Evolutionary conservation across 30 jellyfish, hydroid and myxozoan genomes (phyloP).

Genomic region (Hydra vulgaris): DNA sequence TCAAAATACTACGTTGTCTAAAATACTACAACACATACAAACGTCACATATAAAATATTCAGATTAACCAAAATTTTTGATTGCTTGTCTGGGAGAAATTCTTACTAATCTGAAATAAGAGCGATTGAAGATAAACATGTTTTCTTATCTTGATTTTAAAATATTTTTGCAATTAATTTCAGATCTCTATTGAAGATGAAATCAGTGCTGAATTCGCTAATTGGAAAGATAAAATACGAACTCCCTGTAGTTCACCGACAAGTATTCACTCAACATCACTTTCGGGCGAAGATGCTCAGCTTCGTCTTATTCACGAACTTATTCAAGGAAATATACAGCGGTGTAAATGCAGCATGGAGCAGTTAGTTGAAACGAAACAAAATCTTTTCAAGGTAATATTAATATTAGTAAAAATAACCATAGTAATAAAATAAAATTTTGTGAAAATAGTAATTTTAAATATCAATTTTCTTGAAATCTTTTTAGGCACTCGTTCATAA

Average conservation of each 20-base stretch:
- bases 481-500: slow-evolving; percentile 66
- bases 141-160: background rate
- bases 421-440: background rate
- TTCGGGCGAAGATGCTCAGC: slow-evolving; percentile 66
- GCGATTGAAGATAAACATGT: no score
- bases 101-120: no score
- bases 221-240: slow-evolving; percentile 67
- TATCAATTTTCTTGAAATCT: background rate
- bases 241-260: slow-evolving; percentile 64
- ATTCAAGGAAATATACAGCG: slow-evolving; percentile 94
- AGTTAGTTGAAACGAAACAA: slow-evolving; percentile 71
- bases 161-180: no score
- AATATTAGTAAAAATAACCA: background rate
- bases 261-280: slow-evolving; percentile 41
- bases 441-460: background rate
- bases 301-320: slow-evolving; percentile 86
- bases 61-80: no score
- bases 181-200: slow-evolving; percentile 72
- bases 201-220: slow-evolving; percentile 56
- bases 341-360: slow-evolving; percentile 89
- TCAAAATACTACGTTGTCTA: no score
- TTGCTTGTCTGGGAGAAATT: no score
- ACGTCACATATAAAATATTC: no score
- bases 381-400: slow-evolving; percentile 64
- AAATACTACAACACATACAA: no score